Evolutionary conservation across 2,888 invertebrate genomes (phyloP).

Genomic region (Sabatieria punctata): DNA sequence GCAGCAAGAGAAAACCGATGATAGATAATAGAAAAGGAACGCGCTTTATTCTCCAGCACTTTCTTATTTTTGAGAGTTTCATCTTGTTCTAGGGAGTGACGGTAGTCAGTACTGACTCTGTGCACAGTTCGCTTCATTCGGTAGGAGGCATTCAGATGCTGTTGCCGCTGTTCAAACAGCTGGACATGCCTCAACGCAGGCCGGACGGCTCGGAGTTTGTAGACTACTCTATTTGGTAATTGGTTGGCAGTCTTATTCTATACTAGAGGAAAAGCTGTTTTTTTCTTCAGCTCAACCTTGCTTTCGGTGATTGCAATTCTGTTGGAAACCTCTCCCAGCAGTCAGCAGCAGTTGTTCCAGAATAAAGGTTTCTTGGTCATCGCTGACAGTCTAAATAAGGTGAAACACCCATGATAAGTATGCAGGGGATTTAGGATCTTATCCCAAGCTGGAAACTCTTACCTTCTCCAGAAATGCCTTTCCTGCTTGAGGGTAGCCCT

Average conservation of each 20-base stretch:
- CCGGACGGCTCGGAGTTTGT: constrained; percentile 26
- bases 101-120: constrained; percentile 95
- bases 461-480: too few relatives aligned
- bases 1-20: too few relatives aligned
- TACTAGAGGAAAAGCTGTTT: constrained; percentile 5
- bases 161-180: constrained; percentile 89
- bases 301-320: constrained; percentile 92
- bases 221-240: constrained; percentile 36
- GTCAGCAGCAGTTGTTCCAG: constrained; percentile 98
- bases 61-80: too few relatives aligned
- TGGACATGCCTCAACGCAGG: constrained; percentile 55
- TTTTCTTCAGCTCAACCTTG: constrained; percentile 61
- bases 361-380: constrained; percentile 95
- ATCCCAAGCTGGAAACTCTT: too few relatives aligned
- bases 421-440: too few relatives aligned
- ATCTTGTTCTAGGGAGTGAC: constrained; percentile 73
- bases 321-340: constrained; percentile 86
- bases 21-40: too few relatives aligned
- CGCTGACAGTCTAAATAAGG: constrained; percentile 84
- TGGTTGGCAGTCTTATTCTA: not conserved
- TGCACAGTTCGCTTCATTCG: constrained; percentile 94
- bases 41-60: too few relatives aligned
- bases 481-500: too few relatives aligned
- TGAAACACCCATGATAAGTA: too few relatives aligned
- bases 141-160: constrained; percentile 84